Conservation (phyloP, 1,140 invertebrate genomes). For the Coptotermes formosanus region DNA sequence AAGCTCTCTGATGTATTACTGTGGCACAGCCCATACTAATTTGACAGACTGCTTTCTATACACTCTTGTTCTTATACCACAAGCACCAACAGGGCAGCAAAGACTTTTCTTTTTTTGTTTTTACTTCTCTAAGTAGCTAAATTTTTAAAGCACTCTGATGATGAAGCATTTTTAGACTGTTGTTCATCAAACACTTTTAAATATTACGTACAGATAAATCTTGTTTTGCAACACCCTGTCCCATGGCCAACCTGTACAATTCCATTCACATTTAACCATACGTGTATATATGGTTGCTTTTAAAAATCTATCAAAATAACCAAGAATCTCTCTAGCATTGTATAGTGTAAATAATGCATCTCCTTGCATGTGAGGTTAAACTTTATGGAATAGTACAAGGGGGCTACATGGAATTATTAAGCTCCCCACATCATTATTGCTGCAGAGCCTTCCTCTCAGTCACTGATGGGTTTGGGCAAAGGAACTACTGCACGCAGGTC, state of each 20-base stretch:
- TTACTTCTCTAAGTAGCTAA: constrained; percentile 19
- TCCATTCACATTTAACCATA: constrained; percentile 30
- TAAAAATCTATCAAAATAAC: constrained; percentile 33
- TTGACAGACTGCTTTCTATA: constrained; percentile 18
- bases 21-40: constrained; percentile 24
- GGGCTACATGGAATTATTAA: constrained; percentile 25
- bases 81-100: constrained; percentile 35
- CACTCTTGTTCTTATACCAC: constrained; percentile 23
- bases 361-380: constrained; percentile 25
- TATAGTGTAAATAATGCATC: constrained; percentile 31
- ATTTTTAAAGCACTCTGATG: constrained; percentile 34
- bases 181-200: constrained; percentile 30
- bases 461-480: constrained; percentile 47
- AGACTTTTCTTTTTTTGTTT: constrained; percentile 17
- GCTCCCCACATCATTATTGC: constrained; percentile 24
- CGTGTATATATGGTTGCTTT: neutral
- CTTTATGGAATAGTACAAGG: constrained; percentile 27
- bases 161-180: constrained; percentile 35
- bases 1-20: constrained; percentile 14
- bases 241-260: constrained; percentile 23
- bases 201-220: constrained; percentile 23
- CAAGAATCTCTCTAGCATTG: constrained; percentile 30
- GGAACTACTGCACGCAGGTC: neutral
- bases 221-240: constrained; percentile 15
- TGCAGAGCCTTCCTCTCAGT: constrained; percentile 59